Conservation (phyloP, 2,797 vertebrate species). For the Eremophila alpestris region DNA sequence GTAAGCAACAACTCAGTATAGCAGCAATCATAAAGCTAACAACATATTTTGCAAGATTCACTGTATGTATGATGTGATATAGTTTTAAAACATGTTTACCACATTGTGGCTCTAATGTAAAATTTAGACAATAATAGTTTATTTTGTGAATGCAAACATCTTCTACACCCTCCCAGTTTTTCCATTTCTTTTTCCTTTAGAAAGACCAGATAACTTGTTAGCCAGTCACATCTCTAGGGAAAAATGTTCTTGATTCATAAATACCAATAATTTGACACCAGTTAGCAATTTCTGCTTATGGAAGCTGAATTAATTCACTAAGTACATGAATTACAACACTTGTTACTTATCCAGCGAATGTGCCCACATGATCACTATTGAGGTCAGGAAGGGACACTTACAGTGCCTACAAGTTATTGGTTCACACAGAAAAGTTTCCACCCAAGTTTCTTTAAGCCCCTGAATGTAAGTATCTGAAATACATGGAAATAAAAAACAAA, state of each 20-base stretch:
- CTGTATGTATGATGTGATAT: not conserved
- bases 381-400: not conserved
- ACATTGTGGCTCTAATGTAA: not conserved
- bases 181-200: not conserved
- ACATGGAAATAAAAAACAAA: not conserved
- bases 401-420: not conserved
- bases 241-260: not conserved
- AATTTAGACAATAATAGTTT: not conserved
- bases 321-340: constrained; percentile 7
- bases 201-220: not conserved
- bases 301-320: constrained; percentile 36
- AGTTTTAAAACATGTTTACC: not conserved
- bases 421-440: not conserved
- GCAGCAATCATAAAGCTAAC: constrained; percentile 3
- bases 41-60: not conserved
- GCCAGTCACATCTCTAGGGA: not conserved
- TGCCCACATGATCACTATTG: not conserved
- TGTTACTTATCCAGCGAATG: constrained; percentile 11
- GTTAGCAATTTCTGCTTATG: constrained; percentile 44
- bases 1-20: constrained; percentile 26
- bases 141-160: not conserved
- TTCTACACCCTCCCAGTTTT: not conserved
- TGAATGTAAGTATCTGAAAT: not conserved
- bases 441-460: not conserved
- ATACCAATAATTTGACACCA: constrained; percentile 1